Evolutionary conservation across 1,140 invertebrate species (phyloP).

Genomic region (Bombus balteatus): DNA sequence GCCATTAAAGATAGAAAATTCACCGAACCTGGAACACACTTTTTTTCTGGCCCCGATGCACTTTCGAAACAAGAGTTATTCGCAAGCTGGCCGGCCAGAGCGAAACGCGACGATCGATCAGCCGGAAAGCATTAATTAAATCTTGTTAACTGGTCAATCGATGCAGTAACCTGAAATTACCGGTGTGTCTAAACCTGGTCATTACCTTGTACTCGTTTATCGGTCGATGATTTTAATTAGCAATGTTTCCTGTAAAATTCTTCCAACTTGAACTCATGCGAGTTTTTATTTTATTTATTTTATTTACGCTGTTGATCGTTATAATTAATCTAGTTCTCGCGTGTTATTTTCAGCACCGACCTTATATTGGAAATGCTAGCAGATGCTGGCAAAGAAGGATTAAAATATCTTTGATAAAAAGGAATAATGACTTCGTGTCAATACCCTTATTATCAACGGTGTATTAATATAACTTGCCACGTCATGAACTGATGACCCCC

Average conservation of each 20-base stretch:
- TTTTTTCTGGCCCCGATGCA: constrained; percentile 33
- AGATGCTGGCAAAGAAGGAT: neutral
- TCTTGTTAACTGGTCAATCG: constrained; percentile 28
- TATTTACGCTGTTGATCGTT: neutral
- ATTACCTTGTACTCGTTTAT: neutral
- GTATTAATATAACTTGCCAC: constrained; percentile 16
- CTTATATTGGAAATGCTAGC: neutral
- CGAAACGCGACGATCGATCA: constrained; percentile 20
- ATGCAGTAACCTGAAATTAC: constrained; percentile 20
- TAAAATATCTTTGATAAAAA: neutral
- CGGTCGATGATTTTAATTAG: constrained; percentile 4
- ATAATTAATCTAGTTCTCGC: neutral
- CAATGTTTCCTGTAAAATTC: neutral
- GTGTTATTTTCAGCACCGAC: neutral
- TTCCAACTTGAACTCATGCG: neutral
- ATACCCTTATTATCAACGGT: neutral
- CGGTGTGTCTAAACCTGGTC: neutral
- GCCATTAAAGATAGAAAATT: constrained; percentile 26
- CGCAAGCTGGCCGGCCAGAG: too few species aligned
- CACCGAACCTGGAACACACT: neutral
- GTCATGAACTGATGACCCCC: neutral
- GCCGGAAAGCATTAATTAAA: constrained; percentile 30
- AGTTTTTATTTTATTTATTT: neutral
- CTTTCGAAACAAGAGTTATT: neutral
- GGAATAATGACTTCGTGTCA: too few species aligned